Evolutionary conservation across 2,797 vertebrate genomes (phyloP), one percentile per base, ranked within the genome.

Genomic region (Diplodus sargus): DNA sequence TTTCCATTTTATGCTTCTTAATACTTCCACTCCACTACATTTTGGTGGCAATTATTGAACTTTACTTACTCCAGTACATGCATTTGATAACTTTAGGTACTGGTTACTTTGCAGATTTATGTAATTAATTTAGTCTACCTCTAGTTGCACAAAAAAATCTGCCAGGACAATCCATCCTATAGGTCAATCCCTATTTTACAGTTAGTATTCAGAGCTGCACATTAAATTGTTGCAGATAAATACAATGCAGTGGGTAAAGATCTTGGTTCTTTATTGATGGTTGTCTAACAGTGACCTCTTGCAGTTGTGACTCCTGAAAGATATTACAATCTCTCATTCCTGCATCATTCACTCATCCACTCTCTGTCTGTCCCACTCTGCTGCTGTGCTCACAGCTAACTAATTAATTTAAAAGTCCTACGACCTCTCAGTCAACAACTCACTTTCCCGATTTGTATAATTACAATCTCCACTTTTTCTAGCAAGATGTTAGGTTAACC

Each of bases 271-370:
- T 14, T 64, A 14, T 49, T 30, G 9, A 17, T 53, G 49, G 15
- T 67, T 53, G n/a, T 23, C 30, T 34, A 5, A 49, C 28, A 70
- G 13, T 70, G 25, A 23, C 28, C 23, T 69, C 43, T 59, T 68
- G 51, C 66, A 39, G 12, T n/a, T 34, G n/a, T 53, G 15, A 59
- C 47, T 10, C 43, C 4, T 18, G 15, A 56, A 47, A 62, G 22
- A 48, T 25, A 65, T 47, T 25, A 11, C 3, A 28, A 59, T 28
- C 0, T 39, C 5, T 48, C 48, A 18, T 20, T 49, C 6, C 43
- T 28, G 25, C n/a, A 42, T 15, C 56, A 53, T 28, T 28, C 28
- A 4, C 28, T 28, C 53, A 54, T 0, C 16, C 4, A 12, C 34
- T 39, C 34, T 39, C 34, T 39, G 34, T 39, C 8, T 39, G 7